Conservation (phyloP, 1,140 invertebrate species). For the Philotrypesis tridentata region DNA sequence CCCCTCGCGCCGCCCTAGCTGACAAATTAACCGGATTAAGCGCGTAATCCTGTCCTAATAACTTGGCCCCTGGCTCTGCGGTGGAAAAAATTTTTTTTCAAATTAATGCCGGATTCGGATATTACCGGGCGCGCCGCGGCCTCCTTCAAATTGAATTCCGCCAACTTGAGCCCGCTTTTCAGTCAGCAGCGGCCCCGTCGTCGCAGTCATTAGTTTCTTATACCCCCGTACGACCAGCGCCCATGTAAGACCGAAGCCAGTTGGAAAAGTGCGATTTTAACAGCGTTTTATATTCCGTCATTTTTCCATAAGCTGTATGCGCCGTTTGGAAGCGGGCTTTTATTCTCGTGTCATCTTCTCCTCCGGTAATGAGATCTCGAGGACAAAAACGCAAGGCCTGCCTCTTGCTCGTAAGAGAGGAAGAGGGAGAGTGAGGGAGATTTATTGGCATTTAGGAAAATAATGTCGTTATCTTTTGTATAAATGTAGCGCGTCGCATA, state of each 20-base stretch:
- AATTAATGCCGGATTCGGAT: not conserved
- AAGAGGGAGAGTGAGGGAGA: not conserved
- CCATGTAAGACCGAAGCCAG: not conserved
- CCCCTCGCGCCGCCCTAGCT: not conserved
- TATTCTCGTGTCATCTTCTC: not conserved
- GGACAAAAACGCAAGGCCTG: not conserved
- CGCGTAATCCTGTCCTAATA: conserved; percentile 28
- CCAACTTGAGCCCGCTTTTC: not conserved
- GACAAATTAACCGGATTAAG: conserved; percentile 37
- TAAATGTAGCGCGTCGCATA: not conserved
- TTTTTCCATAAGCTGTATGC: not conserved
- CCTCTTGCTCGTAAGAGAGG: not conserved
- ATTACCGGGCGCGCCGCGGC: no score
- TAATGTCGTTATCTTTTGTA: not conserved
- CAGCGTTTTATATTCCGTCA: conserved; percentile 1
- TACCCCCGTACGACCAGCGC: not conserved
- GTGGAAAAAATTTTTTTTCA: not conserved
- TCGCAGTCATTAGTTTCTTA: not conserved
- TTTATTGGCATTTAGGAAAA: not conserved
- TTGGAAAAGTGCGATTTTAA: not conserved
- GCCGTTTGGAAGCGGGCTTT: no score
- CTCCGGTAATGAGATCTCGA: not conserved
- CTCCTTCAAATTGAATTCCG: not conserved
- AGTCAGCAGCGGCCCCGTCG: not conserved
- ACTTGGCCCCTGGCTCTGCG: not conserved